Percentiles rank a stretch among this genome's conserved stretches.
phyloP scores from a whole-genome alignment of 2,113 vertebrate genomes.

The Anoplopoma fimbria region DNA sequence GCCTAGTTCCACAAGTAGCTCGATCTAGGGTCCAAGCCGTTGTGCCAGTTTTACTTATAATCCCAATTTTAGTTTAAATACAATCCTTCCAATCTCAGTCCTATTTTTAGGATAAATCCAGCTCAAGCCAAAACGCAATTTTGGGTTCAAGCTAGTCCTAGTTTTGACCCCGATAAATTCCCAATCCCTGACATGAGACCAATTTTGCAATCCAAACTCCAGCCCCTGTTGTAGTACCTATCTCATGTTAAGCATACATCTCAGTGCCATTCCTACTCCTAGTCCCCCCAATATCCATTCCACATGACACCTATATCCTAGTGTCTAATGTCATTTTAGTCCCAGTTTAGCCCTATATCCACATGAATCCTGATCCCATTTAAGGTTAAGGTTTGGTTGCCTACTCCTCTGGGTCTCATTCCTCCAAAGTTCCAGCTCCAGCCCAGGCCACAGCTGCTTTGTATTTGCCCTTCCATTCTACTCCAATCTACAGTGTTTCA shows the following conservation, averaged over 20 bases:
- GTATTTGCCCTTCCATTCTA: constrained; percentile 87
- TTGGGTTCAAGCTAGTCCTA: not conserved
- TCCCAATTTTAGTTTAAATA: not conserved
- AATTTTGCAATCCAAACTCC: not conserved
- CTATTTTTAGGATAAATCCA: not conserved
- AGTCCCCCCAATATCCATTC: not conserved
- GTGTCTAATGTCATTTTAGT: no score
- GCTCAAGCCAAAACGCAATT: not conserved
- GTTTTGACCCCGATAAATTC: not conserved
- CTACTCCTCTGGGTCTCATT: constrained; percentile 11
- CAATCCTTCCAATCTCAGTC: not conserved
- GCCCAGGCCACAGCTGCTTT: constrained; percentile 86
- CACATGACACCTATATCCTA: not conserved
- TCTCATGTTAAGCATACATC: not conserved
- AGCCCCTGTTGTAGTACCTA: not conserved
- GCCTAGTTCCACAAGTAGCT: not conserved
- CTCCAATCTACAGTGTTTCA: constrained; percentile 83
- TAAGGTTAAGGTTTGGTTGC: not conserved
- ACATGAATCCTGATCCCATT: constrained; percentile 42
- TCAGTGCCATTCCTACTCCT: not conserved
- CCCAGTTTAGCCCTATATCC: not conserved
- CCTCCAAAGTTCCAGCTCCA: not conserved
- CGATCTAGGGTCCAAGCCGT: not conserved
- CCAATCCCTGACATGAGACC: not conserved
- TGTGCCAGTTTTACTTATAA: not conserved